These are phyloP conservation scores for Ophiodon elongatus DNA, from an alignment of 2,113 vertebrate species.

Conservation along the genomic window DNA sequence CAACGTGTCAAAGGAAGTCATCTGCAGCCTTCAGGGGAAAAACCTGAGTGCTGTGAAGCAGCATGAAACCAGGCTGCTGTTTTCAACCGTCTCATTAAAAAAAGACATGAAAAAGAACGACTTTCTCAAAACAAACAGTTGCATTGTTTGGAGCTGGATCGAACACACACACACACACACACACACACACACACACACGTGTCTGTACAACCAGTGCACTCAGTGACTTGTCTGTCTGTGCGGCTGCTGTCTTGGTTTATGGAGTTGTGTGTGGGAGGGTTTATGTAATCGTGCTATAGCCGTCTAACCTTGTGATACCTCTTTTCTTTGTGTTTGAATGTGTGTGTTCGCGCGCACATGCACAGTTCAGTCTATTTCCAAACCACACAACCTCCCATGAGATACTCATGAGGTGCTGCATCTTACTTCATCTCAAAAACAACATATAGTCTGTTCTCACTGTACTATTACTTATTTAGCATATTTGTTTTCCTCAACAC, in stretches of 20 bases:
- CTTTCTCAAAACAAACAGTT: neutral
- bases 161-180: conserved; percentile 5
- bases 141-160: conserved; percentile 17
- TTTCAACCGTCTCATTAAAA: conserved; percentile 16
- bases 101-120: conserved; percentile 19
- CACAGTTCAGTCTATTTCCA: conserved; percentile 15
- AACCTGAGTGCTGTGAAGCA: neutral
- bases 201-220: conserved; percentile 4
- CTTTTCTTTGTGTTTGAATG: conserved; percentile 13
- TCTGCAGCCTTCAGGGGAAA: neutral
- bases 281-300: conserved; percentile 59
- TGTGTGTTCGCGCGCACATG: neutral
- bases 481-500: neutral
- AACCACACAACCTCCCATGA: conserved; percentile 21
- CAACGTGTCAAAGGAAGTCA: conserved; percentile 8
- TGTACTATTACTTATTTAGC: neutral
- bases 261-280: conserved; percentile 49
- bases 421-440: neutral
- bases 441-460: neutral
- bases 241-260: conserved; percentile 3
- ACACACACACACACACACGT: neutral
- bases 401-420: neutral
- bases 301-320: conserved; percentile 48
- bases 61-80: neutral
- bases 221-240: conserved; percentile 14